Percentiles rank a stretch among this genome's conserved stretches.
Conservation (phyloP, 2,797 vertebrate genomes). For the Molossus molossus region DNA sequence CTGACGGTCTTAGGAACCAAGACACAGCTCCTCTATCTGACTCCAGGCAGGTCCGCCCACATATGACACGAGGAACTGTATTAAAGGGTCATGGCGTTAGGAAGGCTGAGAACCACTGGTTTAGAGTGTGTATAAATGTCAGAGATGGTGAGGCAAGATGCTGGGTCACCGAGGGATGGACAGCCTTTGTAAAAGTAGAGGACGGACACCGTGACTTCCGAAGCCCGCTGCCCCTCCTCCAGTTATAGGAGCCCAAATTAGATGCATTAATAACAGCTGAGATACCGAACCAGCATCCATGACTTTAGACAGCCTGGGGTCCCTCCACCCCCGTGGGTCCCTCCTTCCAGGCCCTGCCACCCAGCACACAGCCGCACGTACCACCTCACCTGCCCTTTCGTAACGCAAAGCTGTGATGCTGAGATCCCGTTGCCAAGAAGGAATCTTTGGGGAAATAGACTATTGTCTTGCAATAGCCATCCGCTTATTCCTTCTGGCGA, state of each 20-base stretch:
- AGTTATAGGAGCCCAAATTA: not conserved
- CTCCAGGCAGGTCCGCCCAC: too few relatives aligned
- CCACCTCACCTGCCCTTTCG: not conserved
- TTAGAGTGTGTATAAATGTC: not conserved
- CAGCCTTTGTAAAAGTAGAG: not conserved
- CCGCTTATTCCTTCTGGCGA: constrained; percentile 13
- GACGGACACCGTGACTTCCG: not conserved
- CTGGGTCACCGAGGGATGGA: rapidly evolving
- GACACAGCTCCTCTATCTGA: too few relatives aligned
- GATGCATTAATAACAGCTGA: not conserved
- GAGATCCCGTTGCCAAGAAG: not conserved
- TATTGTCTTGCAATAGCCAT: constrained; percentile 55
- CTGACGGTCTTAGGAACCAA: too few relatives aligned
- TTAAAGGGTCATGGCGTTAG: too few relatives aligned
- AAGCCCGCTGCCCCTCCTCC: not conserved
- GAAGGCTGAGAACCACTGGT: too few relatives aligned
- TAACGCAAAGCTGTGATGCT: constrained; percentile 1
- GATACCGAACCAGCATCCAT: not conserved
- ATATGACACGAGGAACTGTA: too few relatives aligned
- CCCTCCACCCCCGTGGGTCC: not conserved
- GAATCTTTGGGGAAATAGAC: constrained; percentile 39
- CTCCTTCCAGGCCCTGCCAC: not conserved
- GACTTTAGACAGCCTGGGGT: not conserved
- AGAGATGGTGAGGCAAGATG: not conserved
- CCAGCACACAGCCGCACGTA: rapidly evolving